Percentiles rank a stretch among this genome's conserved stretches.
These are phyloP conservation scores for Boleophthalmus pectinirostris DNA, from an alignment of 2,113 vertebrate species.

Conservation along the genomic window DNA sequence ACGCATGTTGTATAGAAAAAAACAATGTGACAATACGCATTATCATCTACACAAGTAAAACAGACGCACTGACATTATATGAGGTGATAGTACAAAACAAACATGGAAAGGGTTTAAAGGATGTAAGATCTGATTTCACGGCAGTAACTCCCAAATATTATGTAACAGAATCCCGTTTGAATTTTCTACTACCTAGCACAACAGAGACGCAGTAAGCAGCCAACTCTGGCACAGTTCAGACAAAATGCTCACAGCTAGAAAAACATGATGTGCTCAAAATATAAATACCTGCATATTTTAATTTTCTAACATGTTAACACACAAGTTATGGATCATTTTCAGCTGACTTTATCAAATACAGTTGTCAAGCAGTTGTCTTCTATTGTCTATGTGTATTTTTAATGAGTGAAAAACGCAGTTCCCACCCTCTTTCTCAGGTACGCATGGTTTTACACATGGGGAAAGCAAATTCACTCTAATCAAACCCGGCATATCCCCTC, in stretches of 20 bases:
- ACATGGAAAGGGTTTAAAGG: slow-evolving; percentile 4
- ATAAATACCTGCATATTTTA: slow-evolving; percentile 65
- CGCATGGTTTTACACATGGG: slow-evolving; percentile 55
- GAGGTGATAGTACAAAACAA: neutral
- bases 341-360: neutral
- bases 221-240: slow-evolving; percentile 49
- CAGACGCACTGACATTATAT: neutral
- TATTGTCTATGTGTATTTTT: slow-evolving; percentile 17
- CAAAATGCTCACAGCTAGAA: slow-evolving; percentile 51
- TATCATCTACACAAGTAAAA: neutral
- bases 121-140: slow-evolving; percentile 16
- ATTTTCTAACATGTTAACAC: slow-evolving; percentile 60
- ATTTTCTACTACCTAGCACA: slow-evolving; percentile 15
- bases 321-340: slow-evolving; percentile 22
- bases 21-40: neutral
- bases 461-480: slow-evolving; percentile 23
- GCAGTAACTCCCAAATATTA: slow-evolving; percentile 24
- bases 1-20: neutral
- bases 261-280: slow-evolving; percentile 61
- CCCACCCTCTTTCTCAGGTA: slow-evolving; percentile 49
- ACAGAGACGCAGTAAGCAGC: slow-evolving; percentile 37
- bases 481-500: slow-evolving; percentile 18
- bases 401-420: slow-evolving; percentile 47
- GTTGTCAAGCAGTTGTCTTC: slow-evolving; percentile 10
- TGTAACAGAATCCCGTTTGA: slow-evolving; percentile 33